Evolutionary conservation across 2,888 invertebrate genomes (phyloP), one percentile per base, ranked within the genome.

Genomic region (Caenorhabditis plicata): DNA sequence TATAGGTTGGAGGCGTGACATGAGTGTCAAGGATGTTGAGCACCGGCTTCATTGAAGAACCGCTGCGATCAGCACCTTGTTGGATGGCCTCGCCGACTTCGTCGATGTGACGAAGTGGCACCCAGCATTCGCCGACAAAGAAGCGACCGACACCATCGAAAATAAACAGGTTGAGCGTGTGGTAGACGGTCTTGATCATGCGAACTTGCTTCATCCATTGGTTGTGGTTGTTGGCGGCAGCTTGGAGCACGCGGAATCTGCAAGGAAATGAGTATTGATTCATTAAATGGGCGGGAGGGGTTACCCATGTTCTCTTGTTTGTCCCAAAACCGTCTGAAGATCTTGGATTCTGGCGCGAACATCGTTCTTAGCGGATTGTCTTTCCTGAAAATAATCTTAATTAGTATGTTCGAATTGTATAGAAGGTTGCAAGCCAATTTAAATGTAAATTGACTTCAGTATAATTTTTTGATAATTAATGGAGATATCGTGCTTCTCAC

Each of bases 71-170:
- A 61, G 94, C 94, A 79, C 95, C 96, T 46, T 91, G 86, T 60
- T 92, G 87, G 36, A 98, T 84, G 0, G 94, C 93, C 73, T 90
- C 84, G 80, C 93, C 92, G 48, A 96, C 93, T 15, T 90, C 90
- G 83, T 94, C 92, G 81, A 92, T 83, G 79, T 92, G 91, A 49
- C 88, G 83, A 5, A 89, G 88, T 11, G 91, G 94, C 80, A 90
- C 91, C 95, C 91, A 98, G 83, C 95, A 95, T 84, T 98, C 96
- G 13, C 95, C 96, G 80, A 96, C 95, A 77, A 96, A 86, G 85
- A 96, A 96, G 83, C 98, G 95, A 83, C 96, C 94, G 2, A 96
- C 96, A 15, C 96, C 96, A 82, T 98, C 96, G 86, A 96, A 85
- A 83, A 94, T 96, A 86, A 96, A 95, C 81, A 95, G 86, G 85